Conservation (phyloP, 2,113 vertebrate genomes). For the Gila orcuttii region DNA sequence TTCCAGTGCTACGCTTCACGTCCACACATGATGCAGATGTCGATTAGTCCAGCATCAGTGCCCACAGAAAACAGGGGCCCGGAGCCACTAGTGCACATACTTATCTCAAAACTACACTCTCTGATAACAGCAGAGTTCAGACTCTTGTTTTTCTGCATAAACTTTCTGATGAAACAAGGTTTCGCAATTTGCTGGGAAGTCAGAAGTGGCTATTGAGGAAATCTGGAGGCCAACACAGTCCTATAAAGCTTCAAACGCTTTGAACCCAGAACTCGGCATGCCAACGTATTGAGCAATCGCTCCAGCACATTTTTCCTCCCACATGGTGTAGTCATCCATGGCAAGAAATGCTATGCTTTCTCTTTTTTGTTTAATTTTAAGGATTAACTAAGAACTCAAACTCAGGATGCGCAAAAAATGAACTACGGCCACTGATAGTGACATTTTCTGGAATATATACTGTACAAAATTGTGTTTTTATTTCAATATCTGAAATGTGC, state of each 20-base stretch:
- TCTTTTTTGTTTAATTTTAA: neutral
- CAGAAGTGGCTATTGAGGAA: slow-evolving; percentile 43
- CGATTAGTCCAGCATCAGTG: slow-evolving; percentile 32
- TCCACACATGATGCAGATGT: slow-evolving; percentile 18
- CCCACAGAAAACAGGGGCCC: neutral
- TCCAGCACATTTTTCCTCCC: slow-evolving; percentile 38
- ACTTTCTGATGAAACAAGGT: slow-evolving; percentile 33
- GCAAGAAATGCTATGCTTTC: slow-evolving; percentile 8
- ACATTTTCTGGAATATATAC: no score
- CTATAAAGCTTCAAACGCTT: slow-evolving; percentile 47
- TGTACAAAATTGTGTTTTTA: no score
- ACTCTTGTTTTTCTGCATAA: slow-evolving; percentile 19
- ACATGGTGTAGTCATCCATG: slow-evolving; percentile 20
- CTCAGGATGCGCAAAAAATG: neutral
- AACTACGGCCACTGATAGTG: neutral
- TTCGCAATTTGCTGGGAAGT: slow-evolving; percentile 13
- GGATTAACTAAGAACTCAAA: neutral
- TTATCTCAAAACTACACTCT: slow-evolving; percentile 18
- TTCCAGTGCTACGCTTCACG: slow-evolving; percentile 36
- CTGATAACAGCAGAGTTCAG: slow-evolving; percentile 41
- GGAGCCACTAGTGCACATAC: neutral
- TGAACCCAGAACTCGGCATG: slow-evolving; percentile 43
- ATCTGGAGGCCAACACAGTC: slow-evolving; percentile 50
- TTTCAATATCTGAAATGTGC: neutral
- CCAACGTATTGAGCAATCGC: slow-evolving; percentile 46